Evolutionary conservation across 2,888 invertebrate genomes (phyloP), one percentile per base, ranked within the genome.

Genomic region (Zaprionus bogoriensis): DNA sequence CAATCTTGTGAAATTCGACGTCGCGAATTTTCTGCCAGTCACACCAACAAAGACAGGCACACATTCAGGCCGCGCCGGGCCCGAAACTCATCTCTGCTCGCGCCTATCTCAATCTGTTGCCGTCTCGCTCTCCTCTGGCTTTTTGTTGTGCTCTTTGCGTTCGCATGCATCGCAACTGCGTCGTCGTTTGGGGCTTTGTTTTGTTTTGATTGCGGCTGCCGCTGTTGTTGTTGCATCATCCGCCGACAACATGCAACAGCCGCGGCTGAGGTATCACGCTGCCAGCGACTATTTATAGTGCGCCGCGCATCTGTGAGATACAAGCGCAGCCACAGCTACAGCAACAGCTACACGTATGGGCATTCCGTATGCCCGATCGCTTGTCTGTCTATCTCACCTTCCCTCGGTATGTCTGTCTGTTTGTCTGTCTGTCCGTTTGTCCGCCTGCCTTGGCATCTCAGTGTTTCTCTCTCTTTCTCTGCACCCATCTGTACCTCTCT

Each of bases 1-100:
- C 73, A 77, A 77, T 71, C 69, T 86, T 83, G 71, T 86, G 81
- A 82, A 86, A 82, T 83, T 78, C 78, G 45, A 74, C 74, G 22
- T 72, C 69, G 66, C 74, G 73, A 68, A 81, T 76, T 77, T 77
- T 76, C 76, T 76, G 73, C 17, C 46, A 68, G 66, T 76, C 74
- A 53, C 61, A 48, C 61, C 60, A 32, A 54, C 65, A 48, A 74
- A 67, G 62, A 73, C 62, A 63, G 71, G 61, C 62, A 63, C 55
- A 60, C 67, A 59, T 54, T 50, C 61, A 63, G 72, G 52, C 67
- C 19, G 57, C 54, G 36, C n/a, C 14, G 9, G 17, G 22, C 66
- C 44, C 10, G 27, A 9, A 17, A 2, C 42, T 22, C 22, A 3
- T 7, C 12, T 32, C 28, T 42, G n/a, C n/a, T 22, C n/a, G 7